Evolutionary conservation across 2,797 vertebrate species (phyloP), one percentile per base, ranked within the genome.

Genomic region (Esox masquinongy): DNA sequence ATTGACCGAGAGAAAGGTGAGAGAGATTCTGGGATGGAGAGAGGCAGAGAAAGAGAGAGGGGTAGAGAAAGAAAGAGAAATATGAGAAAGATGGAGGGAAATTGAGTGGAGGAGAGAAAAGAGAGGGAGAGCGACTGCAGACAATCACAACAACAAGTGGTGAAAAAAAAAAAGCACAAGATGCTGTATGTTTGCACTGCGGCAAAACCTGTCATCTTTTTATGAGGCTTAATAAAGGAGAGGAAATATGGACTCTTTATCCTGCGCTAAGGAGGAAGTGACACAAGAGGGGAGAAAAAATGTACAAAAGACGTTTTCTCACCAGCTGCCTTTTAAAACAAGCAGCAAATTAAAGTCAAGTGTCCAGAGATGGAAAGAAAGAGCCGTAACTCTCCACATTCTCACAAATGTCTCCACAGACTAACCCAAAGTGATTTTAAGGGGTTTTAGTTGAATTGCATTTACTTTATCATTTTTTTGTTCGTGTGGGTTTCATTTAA

Each of bases 151-250:
- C n/a, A 9, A 31, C 14, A 29, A 66, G 63, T 15, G 63, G 15
- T 31, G 3, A 24, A 5, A 8, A 26, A 5, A 43, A 56, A 61
- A n/a, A 26, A 22, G 68, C 4, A 15, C 7, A 31, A 49, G 36
- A 49, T 4, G 82, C 89, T 78, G 83, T 91, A 88, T 83, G 82
- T 90, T 89, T 83, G 82, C 93, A 92, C 84, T 88, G 89, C 88
- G 80, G 85, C 85, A 89, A 85, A 87, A 88, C 83, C 77, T 24
- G 69, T 56, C 16, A 19, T 80, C 72, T 82, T 88, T 77, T 91
- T 88, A 89, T 68, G 83, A 88, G 85, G 75, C 50, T 73, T 24
- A 77, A 85, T 84, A 85, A 88, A 88, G 75, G 78, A 85, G 70
- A 75, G 73, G 77, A 76, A 86, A 87, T 83, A 82, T 82, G 87